These are phyloP conservation scores for Cerceris rybyensis DNA, from an alignment of 2,888 invertebrate species.

Conservation along the genomic window DNA sequence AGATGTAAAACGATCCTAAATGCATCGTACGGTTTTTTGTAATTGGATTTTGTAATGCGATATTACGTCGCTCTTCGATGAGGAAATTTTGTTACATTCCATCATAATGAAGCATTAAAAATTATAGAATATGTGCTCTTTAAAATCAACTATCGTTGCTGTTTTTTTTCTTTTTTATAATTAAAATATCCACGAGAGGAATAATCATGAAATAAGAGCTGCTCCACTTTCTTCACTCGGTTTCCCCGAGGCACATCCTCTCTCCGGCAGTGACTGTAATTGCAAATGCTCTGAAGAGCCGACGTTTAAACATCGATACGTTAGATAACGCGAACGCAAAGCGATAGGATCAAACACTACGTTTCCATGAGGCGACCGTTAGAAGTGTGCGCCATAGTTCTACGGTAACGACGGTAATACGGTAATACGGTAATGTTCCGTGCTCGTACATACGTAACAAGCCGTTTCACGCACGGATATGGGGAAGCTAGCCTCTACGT, in stretches of 20 bases:
- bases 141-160: too few relatives aligned
- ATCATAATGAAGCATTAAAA: too few relatives aligned
- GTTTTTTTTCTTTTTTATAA: too few relatives aligned
- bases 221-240: neutral
- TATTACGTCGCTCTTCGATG: too few relatives aligned
- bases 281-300: constrained; percentile 24
- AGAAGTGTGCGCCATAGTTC: constrained; percentile 38
- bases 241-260: neutral
- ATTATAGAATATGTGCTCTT: too few relatives aligned
- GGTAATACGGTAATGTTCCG: constrained; percentile 20
- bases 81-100: too few relatives aligned
- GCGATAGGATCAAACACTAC: constrained; percentile 43
- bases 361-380: constrained; percentile 23
- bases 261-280: constrained; percentile 17
- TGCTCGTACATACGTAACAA: constrained; percentile 3
- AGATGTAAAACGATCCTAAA: too few relatives aligned
- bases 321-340: constrained; percentile 50
- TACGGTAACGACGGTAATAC: constrained; percentile 38
- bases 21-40: too few relatives aligned
- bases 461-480: neutral
- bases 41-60: too few relatives aligned
- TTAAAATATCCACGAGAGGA: too few relatives aligned
- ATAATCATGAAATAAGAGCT: too few relatives aligned
- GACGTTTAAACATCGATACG: constrained; percentile 59
- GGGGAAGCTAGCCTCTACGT: neutral